phyloP scores from a whole-genome alignment of 2,113 vertebrate species.

The Tursiops truncatus region DNA sequence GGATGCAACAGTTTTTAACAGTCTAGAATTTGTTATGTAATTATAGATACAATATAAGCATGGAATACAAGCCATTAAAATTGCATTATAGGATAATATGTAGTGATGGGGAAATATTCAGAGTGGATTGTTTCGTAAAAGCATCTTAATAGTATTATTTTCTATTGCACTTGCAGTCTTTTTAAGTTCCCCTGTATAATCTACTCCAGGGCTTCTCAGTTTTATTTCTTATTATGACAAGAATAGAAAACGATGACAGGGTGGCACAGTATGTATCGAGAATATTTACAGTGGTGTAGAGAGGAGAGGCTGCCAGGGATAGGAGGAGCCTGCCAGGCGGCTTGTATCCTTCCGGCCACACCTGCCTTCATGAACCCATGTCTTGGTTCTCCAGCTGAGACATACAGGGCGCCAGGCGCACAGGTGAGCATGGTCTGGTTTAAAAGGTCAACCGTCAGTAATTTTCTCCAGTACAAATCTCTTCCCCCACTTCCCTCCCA shows the following conservation, averaged over 20 bases:
- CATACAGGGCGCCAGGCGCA: fast-evolving
- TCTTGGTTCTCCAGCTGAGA: too few species aligned
- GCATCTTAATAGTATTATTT: not conserved
- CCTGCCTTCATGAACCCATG: fast-evolving
- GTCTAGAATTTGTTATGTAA: not conserved
- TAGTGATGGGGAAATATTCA: not conserved
- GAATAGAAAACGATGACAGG: not conserved
- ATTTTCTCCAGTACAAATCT: not conserved
- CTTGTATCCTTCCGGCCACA: too few species aligned
- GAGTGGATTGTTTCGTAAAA: fast-evolving
- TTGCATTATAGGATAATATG: too few species aligned
- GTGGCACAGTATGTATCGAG: not conserved
- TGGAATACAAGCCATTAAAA: not conserved
- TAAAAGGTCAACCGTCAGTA: not conserved
- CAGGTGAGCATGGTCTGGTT: not conserved
- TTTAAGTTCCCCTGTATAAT: not conserved
- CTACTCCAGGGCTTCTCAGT: fast-evolving
- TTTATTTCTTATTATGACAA: not conserved
- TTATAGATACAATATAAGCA: fast-evolving
- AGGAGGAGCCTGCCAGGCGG: fast-evolving
- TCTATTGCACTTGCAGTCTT: fast-evolving
- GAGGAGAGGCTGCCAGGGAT: too few species aligned
- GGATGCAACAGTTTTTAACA: not conserved
- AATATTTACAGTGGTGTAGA: not conserved
- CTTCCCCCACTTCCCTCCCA: not conserved